A percentile compares a stretch with the other conserved stretches of the same genome.
Evolutionary conservation across 2,797 vertebrate species (phyloP).

Genomic region (Artibeus jamaicensis): DNA sequence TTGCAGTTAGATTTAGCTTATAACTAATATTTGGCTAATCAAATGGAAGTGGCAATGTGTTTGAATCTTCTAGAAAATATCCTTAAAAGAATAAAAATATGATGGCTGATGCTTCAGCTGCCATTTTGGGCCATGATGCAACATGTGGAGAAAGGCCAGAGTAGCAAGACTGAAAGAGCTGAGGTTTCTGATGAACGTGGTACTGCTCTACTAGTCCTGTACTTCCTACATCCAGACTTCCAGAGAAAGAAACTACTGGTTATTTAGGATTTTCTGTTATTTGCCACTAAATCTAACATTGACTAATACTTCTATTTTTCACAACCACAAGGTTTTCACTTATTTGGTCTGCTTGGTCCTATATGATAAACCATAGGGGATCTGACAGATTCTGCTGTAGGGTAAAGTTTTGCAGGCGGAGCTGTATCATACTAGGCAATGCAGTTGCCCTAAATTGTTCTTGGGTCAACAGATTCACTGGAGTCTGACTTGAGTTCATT

Average conservation of each 20-base stretch:
- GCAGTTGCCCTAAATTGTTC: neutral
- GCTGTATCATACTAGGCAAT: neutral
- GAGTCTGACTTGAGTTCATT: neutral
- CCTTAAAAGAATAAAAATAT: neutral
- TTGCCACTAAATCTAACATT: neutral
- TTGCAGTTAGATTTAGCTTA: neutral
- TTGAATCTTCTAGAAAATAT: neutral
- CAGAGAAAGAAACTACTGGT: neutral
- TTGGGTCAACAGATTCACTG: neutral
- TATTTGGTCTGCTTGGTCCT: neutral
- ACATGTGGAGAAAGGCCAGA: neutral
- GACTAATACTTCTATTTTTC: neutral
- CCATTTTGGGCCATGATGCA: neutral
- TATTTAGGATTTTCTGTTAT: neutral
- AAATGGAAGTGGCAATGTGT: neutral
- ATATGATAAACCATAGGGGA: neutral
- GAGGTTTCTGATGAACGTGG: neutral
- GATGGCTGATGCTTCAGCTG: neutral
- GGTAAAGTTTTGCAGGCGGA: neutral
- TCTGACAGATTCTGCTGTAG: neutral
- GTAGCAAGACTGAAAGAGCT: neutral
- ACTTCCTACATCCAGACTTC: neutral
- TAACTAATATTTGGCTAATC: neutral
- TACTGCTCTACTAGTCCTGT: neutral
- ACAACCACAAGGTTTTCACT: neutral